A percentile compares a stretch with the other conserved stretches of the same genome.
phyloP scores from a whole-genome alignment of 1,140 invertebrate genomes.

The Drosophila pruinosa region DNA sequence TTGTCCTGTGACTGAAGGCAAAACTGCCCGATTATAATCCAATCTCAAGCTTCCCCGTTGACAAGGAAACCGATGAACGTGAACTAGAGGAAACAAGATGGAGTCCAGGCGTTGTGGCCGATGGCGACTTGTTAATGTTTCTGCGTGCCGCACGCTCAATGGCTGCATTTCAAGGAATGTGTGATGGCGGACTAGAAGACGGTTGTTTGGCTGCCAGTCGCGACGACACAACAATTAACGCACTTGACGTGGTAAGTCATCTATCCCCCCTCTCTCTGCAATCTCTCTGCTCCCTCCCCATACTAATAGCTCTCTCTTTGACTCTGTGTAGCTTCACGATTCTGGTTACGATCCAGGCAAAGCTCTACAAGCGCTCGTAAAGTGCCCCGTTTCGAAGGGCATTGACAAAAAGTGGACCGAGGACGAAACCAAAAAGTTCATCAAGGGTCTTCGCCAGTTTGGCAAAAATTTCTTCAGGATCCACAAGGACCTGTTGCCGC shows the following conservation, averaged over 20 bases:
- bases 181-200: slow-evolving; percentile 98
- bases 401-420: slow-evolving; percentile 99
- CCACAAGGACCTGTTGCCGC: slow-evolving; percentile 96
- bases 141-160: slow-evolving; percentile 96
- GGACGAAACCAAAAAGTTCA: slow-evolving; percentile 98
- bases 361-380: slow-evolving; percentile 97
- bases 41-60: slow-evolving; percentile 83
- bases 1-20: slow-evolving; percentile 82
- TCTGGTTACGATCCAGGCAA: slow-evolving; percentile 97
- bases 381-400: slow-evolving; percentile 97
- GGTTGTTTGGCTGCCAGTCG: slow-evolving; percentile 97
- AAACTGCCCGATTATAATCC: slow-evolving; percentile 83
- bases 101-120: slow-evolving; percentile 94
- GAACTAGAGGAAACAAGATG: slow-evolving; percentile 93
- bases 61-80: slow-evolving; percentile 82
- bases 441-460: slow-evolving; percentile 98
- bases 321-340: slow-evolving; percentile 89
- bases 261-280: background rate
- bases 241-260: slow-evolving; percentile 92
- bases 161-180: slow-evolving; percentile 97
- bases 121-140: slow-evolving; percentile 98
- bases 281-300: too few species aligned
- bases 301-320: background rate
- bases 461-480: slow-evolving; percentile 99
- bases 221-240: slow-evolving; percentile 99